Evolutionary conservation across 2,797 vertebrate genomes (phyloP), one percentile per base, ranked within the genome.

Genomic region (Sarcophilus harrisii): DNA sequence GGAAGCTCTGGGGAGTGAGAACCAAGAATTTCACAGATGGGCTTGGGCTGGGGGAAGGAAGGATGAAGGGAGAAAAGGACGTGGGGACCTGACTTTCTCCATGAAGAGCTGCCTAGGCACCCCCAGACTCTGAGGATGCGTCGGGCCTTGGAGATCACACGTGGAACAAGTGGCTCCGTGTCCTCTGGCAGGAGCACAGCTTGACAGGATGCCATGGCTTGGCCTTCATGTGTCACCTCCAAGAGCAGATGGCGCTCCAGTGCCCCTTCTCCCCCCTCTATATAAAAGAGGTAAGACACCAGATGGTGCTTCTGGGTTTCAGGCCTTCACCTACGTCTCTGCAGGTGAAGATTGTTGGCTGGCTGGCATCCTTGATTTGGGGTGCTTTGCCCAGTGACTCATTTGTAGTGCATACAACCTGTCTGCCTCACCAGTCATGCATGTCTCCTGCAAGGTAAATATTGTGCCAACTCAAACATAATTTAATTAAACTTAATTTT

Each of bases 231-330:
- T 45, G 73, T 49, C 90, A 81, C 81, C 38, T 94, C 81, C 91
- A 32, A 92, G 96, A 97, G 96, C 98, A 98, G 97, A 98, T 97
- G 97, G 96, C 95, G 38, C 0, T 1, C 93, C 57, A 87, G 38
- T 92, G 58, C 62, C 93, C 91, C 55, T 28, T 89, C 57, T 96
- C 95, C 97, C 94, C 96, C 91, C 93, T 95, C 94, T 96, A 89
- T 97, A 94, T 97, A 94, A 73, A 62, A 16, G 38, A 91, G 0
- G 38, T 96, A 94, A 52, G 60, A 93, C 62, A 87, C 92, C 73
- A 95, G 96, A 27, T 95, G 93, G 81, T 93, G 91, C 95, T 49
- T 94, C 45, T 93, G 73, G 38, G 21, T 87, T 87, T 87, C 9
- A 4, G 38, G 38, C 73, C 73, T 49, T 87, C 73, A 87, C 73